A percentile compares a stretch with the other conserved stretches of the same genome.
phyloP scores from a whole-genome alignment of 2,797 vertebrate species.

The Phrynocephalus vlangalii region DNA sequence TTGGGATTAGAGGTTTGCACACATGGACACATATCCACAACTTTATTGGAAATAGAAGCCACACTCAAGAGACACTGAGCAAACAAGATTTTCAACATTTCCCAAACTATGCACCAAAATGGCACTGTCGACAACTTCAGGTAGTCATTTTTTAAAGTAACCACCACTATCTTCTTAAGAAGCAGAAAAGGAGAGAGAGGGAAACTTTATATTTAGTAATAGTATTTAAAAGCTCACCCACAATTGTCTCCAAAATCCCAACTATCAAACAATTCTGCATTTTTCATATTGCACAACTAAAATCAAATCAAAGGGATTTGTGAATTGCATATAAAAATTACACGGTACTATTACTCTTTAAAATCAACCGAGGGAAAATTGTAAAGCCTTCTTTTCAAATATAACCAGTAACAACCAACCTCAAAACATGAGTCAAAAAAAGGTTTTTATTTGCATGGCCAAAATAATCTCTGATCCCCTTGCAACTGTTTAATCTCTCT shows the following conservation, averaged over 20 bases:
- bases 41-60: neutral
- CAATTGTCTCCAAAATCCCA: constrained; percentile 67
- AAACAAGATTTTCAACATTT: constrained; percentile 18
- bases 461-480: constrained; percentile 71
- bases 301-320: constrained; percentile 73
- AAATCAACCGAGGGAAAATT: constrained; percentile 72
- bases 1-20: neutral
- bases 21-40: too few relatives aligned
- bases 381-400: constrained; percentile 62
- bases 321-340: constrained; percentile 73
- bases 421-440: constrained; percentile 69
- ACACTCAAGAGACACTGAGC: neutral
- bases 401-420: constrained; percentile 73
- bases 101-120: constrained; percentile 4
- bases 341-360: constrained; percentile 75
- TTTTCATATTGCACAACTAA: constrained; percentile 73
- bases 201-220: constrained; percentile 69
- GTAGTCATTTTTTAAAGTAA: constrained; percentile 43
- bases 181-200: constrained; percentile 55
- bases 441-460: constrained; percentile 86
- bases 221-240: constrained; percentile 67
- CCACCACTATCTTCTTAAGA: constrained; percentile 59
- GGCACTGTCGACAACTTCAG: neutral
- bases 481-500: constrained; percentile 67
- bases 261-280: constrained; percentile 67